Conservation (phyloP, 2,888 invertebrate species). For the Azorinus chamasolen region DNA sequence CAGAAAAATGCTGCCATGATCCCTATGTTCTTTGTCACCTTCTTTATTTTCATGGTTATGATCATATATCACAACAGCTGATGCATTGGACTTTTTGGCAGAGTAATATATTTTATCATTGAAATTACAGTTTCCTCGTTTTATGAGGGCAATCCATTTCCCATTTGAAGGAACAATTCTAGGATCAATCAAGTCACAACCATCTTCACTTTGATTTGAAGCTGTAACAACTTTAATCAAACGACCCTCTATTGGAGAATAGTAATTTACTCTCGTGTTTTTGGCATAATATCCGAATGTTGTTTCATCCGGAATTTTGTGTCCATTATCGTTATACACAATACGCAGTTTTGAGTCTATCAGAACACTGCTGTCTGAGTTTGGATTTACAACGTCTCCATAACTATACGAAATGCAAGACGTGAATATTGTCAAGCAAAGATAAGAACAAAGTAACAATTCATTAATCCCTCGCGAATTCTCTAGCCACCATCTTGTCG, state of each 20-base stretch:
- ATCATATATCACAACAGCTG: conserved; percentile 94
- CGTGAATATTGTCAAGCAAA: not conserved
- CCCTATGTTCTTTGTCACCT: not conserved
- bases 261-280: conserved; percentile 17
- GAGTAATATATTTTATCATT: conserved; percentile 94
- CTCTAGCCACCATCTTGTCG: conserved; percentile 54
- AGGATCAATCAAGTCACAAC: conserved; percentile 43
- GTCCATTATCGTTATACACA: not conserved
- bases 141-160: conserved; percentile 94
- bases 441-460: too few relatives aligned
- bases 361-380: not conserved
- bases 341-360: too few relatives aligned
- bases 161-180: conserved; percentile 84
- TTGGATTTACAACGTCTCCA: not conserved
- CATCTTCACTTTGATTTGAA: conserved; percentile 23
- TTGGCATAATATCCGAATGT: conserved; percentile 15
- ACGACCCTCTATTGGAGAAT: conserved; percentile 33
- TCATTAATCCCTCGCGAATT: too few relatives aligned
- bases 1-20: conserved; percentile 1
- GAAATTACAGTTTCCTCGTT: conserved; percentile 93
- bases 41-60: not conserved
- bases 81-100: conserved; percentile 89
- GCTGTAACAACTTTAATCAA: conserved; percentile 42
- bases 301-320: not conserved
- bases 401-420: conserved; percentile 6